Evolutionary conservation across 1,140 invertebrate genomes (phyloP).

Genomic region (Tenebrio molitor): DNA sequence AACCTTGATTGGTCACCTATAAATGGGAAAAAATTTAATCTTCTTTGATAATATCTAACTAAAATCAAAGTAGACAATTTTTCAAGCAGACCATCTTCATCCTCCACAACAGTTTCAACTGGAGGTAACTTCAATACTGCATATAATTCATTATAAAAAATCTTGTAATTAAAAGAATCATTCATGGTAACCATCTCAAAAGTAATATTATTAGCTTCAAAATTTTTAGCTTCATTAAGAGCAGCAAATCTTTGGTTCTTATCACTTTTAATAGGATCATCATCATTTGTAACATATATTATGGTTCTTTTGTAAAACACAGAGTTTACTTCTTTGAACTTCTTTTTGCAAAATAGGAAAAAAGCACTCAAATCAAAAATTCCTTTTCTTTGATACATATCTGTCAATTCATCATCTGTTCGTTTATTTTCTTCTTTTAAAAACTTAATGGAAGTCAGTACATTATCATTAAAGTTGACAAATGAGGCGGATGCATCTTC

Average conservation of each 20-base stretch:
- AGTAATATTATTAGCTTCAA: constrained; percentile 53
- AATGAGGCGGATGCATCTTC: constrained; percentile 35
- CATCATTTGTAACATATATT: constrained; percentile 58
- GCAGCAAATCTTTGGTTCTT: constrained; percentile 53
- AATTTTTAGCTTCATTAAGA: constrained; percentile 58
- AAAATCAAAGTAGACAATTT: constrained; percentile 50
- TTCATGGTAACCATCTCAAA: constrained; percentile 56
- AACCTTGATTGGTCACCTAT: constrained; percentile 49
- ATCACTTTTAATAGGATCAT: constrained; percentile 53
- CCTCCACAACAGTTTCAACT: constrained; percentile 52
- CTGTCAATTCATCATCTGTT: constrained; percentile 48
- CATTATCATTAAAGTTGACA: constrained; percentile 51
- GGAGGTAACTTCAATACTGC: constrained; percentile 30
- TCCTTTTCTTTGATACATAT: constrained; percentile 51
- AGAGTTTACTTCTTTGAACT: constrained; percentile 55
- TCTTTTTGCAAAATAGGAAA: constrained; percentile 57
- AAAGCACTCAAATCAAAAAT: constrained; percentile 54
- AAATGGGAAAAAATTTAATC: constrained; percentile 56
- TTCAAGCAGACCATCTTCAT: constrained; percentile 53
- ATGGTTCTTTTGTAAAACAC: constrained; percentile 55
- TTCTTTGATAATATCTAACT: constrained; percentile 41
- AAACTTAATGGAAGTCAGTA: constrained; percentile 54
- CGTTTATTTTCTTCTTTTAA: constrained; percentile 47
- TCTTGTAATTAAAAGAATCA: constrained; percentile 52
- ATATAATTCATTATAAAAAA: constrained; percentile 59